Evolutionary conservation across 37 sponge, comb jelly and placozoan genomes (phyloP).

Genomic region (Crambe crambe): DNA sequence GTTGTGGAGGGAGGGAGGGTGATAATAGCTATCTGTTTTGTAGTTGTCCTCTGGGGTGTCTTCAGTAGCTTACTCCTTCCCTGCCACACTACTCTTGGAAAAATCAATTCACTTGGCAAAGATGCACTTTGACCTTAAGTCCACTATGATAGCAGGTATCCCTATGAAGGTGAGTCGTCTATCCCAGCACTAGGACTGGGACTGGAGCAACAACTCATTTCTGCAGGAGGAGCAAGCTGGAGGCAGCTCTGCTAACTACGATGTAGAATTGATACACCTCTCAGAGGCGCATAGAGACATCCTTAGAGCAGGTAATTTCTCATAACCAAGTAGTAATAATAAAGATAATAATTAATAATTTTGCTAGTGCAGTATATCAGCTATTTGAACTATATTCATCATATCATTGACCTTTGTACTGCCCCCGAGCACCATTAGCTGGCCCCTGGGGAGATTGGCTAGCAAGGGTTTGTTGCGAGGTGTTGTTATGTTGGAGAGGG

Average conservation of each 20-base stretch:
- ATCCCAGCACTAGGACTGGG: background rate
- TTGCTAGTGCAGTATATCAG: background rate
- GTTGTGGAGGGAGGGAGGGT: no score
- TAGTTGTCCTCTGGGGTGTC: slow-evolving; percentile 45
- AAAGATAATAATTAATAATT: background rate
- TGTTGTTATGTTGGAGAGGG: no score
- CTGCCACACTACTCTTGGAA: slow-evolving; percentile 41
- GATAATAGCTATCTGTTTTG: background rate
- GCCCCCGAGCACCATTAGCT: no score
- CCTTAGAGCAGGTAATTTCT: slow-evolving; percentile 59
- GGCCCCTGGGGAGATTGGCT: no score
- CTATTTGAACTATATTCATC: no score
- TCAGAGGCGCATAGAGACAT: slow-evolving; percentile 82
- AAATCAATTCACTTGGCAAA: slow-evolving; percentile 54
- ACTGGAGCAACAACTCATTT: no score
- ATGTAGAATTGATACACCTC: slow-evolving; percentile 83
- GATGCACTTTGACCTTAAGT: slow-evolving; percentile 70
- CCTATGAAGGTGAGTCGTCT: slow-evolving; percentile 87
- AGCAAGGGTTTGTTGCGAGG: no score
- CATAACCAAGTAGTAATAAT: background rate
- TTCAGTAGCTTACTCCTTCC: slow-evolving; percentile 51
- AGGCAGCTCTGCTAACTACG: slow-evolving; percentile 86
- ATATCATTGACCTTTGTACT: no score
- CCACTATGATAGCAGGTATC: slow-evolving; percentile 81
- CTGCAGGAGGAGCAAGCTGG: slow-evolving; percentile 90